Conservation (phyloP, 2,888 invertebrate genomes). For the Agapostemon virescens region DNA sequence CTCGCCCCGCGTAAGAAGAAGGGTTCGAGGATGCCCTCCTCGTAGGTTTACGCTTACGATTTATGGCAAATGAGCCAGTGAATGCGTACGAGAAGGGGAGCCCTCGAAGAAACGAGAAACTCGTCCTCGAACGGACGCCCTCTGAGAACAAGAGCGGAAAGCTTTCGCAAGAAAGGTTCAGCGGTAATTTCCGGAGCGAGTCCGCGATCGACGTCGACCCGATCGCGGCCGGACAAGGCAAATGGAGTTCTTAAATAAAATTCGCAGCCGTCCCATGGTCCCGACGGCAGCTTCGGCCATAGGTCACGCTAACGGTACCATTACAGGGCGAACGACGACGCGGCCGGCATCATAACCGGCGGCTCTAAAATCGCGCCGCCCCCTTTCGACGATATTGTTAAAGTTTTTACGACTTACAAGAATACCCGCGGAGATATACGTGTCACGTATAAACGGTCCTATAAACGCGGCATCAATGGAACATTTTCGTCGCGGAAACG, state of each 20-base stretch:
- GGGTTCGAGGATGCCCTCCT: no score
- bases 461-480: conserved; percentile 45
- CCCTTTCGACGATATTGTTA: conserved; percentile 21
- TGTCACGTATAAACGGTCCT: conserved; percentile 40
- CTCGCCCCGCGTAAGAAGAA: no score
- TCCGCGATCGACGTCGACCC: not conserved
- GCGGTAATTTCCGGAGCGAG: not conserved
- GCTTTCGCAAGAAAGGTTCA: not conserved
- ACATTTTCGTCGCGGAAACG: conserved; percentile 37
- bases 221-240: not conserved
- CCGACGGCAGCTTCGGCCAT: conserved; percentile 19
- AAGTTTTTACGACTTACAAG: conserved; percentile 50
- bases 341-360: conserved; percentile 21
- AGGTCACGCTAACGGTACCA: conserved; percentile 43
- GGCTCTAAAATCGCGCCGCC: conserved; percentile 34
- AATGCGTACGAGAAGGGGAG: not conserved
- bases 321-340: conserved; percentile 24
- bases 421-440: conserved; percentile 31
- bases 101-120: no score
- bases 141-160: not conserved
- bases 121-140: not conserved
- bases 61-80: not conserved
- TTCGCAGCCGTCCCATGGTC: conserved; percentile 28
- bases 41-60: no score
- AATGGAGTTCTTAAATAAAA: conserved; percentile 29